phyloP scores from a whole-genome alignment of 2,113 vertebrate genomes.

The Pseudois nayaur region DNA sequence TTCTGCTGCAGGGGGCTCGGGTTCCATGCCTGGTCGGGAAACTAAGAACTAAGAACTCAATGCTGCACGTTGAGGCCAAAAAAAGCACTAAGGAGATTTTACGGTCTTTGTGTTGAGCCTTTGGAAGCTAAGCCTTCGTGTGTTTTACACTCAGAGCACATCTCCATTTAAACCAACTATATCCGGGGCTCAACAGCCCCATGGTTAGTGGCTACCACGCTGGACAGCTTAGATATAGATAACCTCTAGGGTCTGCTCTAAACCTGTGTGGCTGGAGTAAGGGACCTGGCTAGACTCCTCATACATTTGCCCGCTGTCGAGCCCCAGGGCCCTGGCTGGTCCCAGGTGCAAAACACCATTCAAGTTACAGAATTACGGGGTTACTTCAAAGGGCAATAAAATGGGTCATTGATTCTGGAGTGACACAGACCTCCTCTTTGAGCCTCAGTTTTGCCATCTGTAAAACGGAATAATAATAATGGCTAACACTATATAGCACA shows the following conservation, averaged over 20 bases:
- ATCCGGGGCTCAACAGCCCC: rapidly evolving
- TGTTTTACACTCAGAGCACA: background rate
- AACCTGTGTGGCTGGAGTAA: rapidly evolving
- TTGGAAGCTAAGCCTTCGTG: background rate
- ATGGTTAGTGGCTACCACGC: rapidly evolving
- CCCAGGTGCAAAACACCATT: background rate
- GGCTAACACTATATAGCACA: rapidly evolving
- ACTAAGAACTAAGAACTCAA: background rate
- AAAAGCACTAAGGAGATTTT: background rate
- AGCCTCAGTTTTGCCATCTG: background rate
- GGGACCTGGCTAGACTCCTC: background rate
- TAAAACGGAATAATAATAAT: background rate
- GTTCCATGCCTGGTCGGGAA: background rate
- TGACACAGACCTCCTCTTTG: background rate
- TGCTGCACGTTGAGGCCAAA: background rate
- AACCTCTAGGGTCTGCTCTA: background rate
- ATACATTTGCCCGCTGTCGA: rapidly evolving
- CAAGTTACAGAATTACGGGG: background rate
- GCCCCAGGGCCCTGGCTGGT: too few species aligned
- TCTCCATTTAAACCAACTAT: background rate
- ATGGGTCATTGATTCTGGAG: background rate
- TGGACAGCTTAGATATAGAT: rapidly evolving
- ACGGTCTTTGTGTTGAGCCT: background rate
- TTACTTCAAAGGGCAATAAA: background rate
- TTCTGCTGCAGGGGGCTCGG: rapidly evolving